phyloP scores from a whole-genome alignment of 2,113 vertebrate species.

The Regulus satrapa region DNA sequence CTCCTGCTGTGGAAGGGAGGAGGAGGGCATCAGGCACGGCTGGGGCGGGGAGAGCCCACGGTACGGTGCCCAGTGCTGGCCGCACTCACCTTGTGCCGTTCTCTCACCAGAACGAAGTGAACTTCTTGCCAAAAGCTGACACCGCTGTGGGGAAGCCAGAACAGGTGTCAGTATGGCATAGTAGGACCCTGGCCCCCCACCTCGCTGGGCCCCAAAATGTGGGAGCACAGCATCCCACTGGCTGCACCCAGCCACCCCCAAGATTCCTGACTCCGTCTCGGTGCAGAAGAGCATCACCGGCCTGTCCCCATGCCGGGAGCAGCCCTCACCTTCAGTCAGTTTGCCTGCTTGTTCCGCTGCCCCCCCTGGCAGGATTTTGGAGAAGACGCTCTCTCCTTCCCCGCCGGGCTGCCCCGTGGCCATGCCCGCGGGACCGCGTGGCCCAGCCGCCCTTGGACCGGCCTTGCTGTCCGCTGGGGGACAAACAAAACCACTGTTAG shows the following conservation, averaged over 20 bases:
- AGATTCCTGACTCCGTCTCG: fast-evolving
- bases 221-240: fast-evolving
- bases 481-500: neutral
- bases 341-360: conserved; percentile 98
- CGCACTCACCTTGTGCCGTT: conserved; percentile 77
- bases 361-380: conserved; percentile 92
- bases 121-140: conserved; percentile 97
- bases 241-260: neutral
- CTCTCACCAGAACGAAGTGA: conserved; percentile 97
- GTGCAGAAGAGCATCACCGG: fast-evolving
- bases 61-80: fast-evolving
- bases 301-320: fast-evolving
- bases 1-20: conserved; percentile 6
- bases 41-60: fast-evolving
- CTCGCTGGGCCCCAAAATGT: fast-evolving
- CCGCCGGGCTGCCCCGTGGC: conserved; percentile 73
- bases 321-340: conserved; percentile 89
- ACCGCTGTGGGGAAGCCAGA: conserved; percentile 69
- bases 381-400: conserved; percentile 90
- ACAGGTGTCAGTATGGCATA: neutral
- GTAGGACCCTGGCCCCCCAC: fast-evolving
- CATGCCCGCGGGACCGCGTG: conserved; percentile 73
- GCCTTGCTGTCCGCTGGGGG: conserved; percentile 79
- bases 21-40: neutral
- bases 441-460: conserved; percentile 46